Base-by-base conservation (phyloP, 2,888 invertebrate species). In the Yponomeuta evonymella region DNA sequence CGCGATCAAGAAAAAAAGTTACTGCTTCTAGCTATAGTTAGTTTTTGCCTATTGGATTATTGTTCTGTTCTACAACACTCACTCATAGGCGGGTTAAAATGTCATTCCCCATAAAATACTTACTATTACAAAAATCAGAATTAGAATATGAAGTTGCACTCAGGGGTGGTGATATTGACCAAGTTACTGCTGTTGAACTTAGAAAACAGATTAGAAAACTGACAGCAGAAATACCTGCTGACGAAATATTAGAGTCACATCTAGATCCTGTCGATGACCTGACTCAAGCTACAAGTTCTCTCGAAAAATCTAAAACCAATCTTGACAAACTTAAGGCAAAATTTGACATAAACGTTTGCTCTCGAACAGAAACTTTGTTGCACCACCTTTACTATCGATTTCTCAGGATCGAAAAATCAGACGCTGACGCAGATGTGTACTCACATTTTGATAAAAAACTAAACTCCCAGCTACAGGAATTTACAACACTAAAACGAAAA, bases 81-180 rank as follows among this genome's bases (percentile, higher is more conserved):
- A 33, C 33, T 33, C 33, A 33, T 33, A 33, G 33, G 33, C 33
- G 33, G 33, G 3, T 33, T 72, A 23, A 73, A 73, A 70, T 73
- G 71, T 62, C 29, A 72, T 43, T 71, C 72, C 1, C 33, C 5
- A 33, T 33, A 33, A 33, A 33, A 33, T 73, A 33, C 33, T 33
- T 33, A 33, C 33, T 33, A 33, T 33, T 33, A 1, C 33, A 33
- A 33, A 33, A 33, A 33, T 33, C 33, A 4, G 33, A 33, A 33
- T 33, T 33, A 6, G 68, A 66, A 11, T 73, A 73, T 23, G 73
- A 73, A 66, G 73, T 73, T 15, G 66, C 36, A 12, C 68, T 73
- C 23, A 11, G 73, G 0, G 73, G 73, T 48, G 71, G 70, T 2
- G 71, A 70, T 2, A 71, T 72, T 10, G 71, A 33, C 33, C 33